These are phyloP conservation scores for Agrochola circellaris DNA, from an alignment of 2,888 invertebrate genomes.

Conservation along the genomic window DNA sequence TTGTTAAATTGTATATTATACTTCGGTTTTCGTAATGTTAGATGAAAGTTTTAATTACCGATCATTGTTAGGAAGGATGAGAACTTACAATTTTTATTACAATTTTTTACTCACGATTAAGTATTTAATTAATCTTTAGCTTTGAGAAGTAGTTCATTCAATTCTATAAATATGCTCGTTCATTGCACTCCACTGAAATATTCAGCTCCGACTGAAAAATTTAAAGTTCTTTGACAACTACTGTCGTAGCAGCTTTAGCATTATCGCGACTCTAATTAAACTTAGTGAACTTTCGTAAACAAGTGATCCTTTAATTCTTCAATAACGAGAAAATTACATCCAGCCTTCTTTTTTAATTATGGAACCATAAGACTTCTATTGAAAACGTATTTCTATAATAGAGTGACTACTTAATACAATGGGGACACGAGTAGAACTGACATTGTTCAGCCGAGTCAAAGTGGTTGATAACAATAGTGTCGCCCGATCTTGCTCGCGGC, in stretches of 20 bases:
- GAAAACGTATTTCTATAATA: neutral
- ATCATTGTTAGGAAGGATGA: neutral
- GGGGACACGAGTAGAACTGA: neutral
- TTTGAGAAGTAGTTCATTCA: neutral
- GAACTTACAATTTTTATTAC: neutral
- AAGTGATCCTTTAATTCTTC: conserved; percentile 15
- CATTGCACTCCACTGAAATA: conserved; percentile 1
- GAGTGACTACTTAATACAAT: neutral
- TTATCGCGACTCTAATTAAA: conserved; percentile 4
- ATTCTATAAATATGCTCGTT: neutral
- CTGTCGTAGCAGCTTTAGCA: neutral
- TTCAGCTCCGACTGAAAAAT: neutral
- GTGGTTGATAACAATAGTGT: neutral
- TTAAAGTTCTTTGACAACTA: conserved; percentile 5
- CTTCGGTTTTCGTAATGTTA: neutral
- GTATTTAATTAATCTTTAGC: neutral
- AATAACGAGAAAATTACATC: conserved; percentile 6
- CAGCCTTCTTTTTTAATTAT: neutral
- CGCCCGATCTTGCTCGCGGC: neutral
- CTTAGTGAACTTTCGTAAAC: neutral
- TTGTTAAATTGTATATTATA: neutral
- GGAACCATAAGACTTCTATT: neutral
- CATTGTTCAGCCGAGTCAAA: neutral
- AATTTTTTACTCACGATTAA: neutral
- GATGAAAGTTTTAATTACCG: neutral